A percentile compares a stretch with the other conserved stretches of the same genome.
phyloP scores from a whole-genome alignment of 2,888 invertebrate species.

The Pyralis farinalis region DNA sequence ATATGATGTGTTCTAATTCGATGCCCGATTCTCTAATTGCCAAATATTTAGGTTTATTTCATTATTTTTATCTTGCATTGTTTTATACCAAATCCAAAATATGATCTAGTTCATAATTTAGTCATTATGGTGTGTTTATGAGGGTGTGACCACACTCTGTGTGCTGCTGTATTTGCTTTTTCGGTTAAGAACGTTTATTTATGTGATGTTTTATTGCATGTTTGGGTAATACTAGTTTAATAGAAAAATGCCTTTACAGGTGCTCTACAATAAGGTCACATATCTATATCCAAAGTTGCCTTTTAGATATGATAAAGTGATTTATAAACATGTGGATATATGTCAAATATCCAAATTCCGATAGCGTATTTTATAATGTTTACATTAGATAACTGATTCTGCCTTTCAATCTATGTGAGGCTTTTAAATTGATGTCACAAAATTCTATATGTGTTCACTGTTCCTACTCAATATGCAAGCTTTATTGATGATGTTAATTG shows the following conservation, averaged over 20 bases:
- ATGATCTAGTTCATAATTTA: constrained; percentile 77
- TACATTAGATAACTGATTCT: constrained; percentile 58
- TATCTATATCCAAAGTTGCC: constrained; percentile 78
- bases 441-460: constrained; percentile 28
- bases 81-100: constrained; percentile 68
- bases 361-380: constrained; percentile 59
- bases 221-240: constrained; percentile 58
- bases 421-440: constrained; percentile 53
- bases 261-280: constrained; percentile 74
- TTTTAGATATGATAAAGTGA: constrained; percentile 77
- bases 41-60: constrained; percentile 74
- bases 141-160: constrained; percentile 60
- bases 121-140: constrained; percentile 76
- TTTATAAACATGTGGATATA: constrained; percentile 62
- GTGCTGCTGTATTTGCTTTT: constrained; percentile 75
- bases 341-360: constrained; percentile 64
- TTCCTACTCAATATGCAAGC: constrained; percentile 59
- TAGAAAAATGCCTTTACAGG: constrained; percentile 70
- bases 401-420: constrained; percentile 44
- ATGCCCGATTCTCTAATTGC: constrained; percentile 76
- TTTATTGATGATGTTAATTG: constrained; percentile 52
- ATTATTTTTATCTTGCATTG: constrained; percentile 55
- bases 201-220: constrained; percentile 62
- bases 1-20: constrained; percentile 48
- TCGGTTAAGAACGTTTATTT: constrained; percentile 54